phyloP scores from a whole-genome alignment of 2,113 vertebrate species.

The Ophiodon elongatus region DNA sequence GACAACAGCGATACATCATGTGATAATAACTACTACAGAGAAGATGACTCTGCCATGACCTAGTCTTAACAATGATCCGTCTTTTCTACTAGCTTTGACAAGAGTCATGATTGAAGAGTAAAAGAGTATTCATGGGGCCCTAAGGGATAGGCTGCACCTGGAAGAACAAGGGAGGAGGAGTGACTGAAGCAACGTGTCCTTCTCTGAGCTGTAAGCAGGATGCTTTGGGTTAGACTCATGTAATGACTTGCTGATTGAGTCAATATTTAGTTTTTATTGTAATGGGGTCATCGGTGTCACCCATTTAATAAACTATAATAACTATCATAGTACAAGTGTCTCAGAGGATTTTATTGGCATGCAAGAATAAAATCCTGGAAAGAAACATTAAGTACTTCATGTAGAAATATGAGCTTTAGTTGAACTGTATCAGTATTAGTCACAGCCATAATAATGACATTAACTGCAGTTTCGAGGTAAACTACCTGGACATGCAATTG shows the following conservation, averaged over 20 bases:
- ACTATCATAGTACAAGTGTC: background rate
- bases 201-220: constrained; percentile 2
- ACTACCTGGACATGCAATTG: background rate
- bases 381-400: background rate
- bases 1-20: constrained; percentile 57
- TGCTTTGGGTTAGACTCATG: background rate
- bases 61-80: constrained; percentile 53
- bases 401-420: background rate
- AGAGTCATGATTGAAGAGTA: constrained; percentile 47
- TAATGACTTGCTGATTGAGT: constrained; percentile 20
- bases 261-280: constrained; percentile 19
- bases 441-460: background rate
- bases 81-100: constrained; percentile 46
- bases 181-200: constrained; percentile 1
- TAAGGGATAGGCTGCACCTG: constrained; percentile 15
- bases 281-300: constrained; percentile 13
- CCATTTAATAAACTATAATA: constrained; percentile 19
- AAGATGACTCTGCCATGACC: constrained; percentile 47
- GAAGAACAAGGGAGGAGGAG: background rate
- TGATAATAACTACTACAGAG: constrained; percentile 44
- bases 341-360: background rate
- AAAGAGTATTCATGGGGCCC: constrained; percentile 20
- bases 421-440: background rate
- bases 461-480: background rate
- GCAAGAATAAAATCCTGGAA: background rate